Evolutionary conservation across 2,888 invertebrate genomes (phyloP).

Genomic region (Cephonodes hylas): DNA sequence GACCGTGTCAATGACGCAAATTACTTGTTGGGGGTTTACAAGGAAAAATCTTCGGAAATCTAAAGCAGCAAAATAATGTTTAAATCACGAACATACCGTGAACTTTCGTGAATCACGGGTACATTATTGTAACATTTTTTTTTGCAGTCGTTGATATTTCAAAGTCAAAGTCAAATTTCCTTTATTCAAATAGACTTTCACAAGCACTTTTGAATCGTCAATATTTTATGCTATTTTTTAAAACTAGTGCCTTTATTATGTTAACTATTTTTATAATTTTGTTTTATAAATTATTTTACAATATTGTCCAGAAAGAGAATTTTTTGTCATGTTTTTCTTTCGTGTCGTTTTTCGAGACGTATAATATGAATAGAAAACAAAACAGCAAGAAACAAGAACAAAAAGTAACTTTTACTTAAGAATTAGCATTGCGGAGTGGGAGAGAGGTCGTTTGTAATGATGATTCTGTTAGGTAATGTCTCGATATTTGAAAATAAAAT

Average conservation of each 20-base stretch:
- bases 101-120: neutral
- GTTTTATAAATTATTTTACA: neutral
- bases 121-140: no score
- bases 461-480: neutral
- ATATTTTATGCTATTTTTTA: no score
- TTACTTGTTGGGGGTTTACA: constrained; percentile 28
- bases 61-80: constrained; percentile 7
- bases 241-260: no score
- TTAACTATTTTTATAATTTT: no score
- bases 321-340: neutral
- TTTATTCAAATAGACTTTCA: no score
- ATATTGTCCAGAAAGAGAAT: no score
- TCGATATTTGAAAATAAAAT: constrained; percentile 1
- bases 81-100: neutral
- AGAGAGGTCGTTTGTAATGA: constrained; percentile 9
- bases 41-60: constrained; percentile 31
- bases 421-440: neutral
- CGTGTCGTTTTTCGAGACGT: neutral
- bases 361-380: neutral
- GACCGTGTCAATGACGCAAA: constrained; percentile 24
- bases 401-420: neutral
- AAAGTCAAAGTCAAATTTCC: no score
- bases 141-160: no score
- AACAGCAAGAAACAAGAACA: constrained; percentile 3
- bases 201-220: no score